These are phyloP conservation scores for Mystacornis crossleyi DNA, from an alignment of 2,113 vertebrate genomes.

Conservation along the genomic window DNA sequence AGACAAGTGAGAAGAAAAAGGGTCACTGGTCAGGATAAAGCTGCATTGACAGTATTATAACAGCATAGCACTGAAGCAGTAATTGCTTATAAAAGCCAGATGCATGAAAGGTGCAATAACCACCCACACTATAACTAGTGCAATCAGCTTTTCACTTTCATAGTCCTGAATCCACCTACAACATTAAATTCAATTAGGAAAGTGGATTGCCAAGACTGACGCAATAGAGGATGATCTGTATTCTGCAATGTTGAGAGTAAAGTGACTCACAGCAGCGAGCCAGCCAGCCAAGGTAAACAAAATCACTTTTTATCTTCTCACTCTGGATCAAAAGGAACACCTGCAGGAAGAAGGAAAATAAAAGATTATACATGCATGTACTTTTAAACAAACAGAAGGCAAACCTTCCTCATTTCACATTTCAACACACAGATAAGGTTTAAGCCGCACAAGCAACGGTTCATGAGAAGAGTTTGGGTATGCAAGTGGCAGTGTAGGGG, in stretches of 20 bases:
- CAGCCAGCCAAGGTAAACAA: conserved; percentile 94
- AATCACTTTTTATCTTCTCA: conserved; percentile 96
- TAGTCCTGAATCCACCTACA: conserved; percentile 18
- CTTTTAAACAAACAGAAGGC: background rate
- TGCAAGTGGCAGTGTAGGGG: background rate
- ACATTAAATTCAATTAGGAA: conserved; percentile 41
- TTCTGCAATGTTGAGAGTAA: conserved; percentile 12
- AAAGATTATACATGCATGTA: background rate
- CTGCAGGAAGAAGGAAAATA: conserved; percentile 72
- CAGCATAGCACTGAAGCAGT: background rate
- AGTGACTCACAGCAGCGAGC: conserved; percentile 93
- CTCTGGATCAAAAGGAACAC: conserved; percentile 94
- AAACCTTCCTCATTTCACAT: conserved; percentile 8
- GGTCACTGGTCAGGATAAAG: background rate
- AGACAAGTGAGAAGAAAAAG: background rate
- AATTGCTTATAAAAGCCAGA: background rate
- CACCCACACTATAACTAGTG: background rate
- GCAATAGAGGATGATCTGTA: conserved; percentile 16
- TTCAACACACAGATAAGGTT: background rate
- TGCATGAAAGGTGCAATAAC: background rate
- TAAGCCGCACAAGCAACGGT: background rate
- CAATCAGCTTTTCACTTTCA: conserved; percentile 36
- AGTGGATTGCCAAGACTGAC: conserved; percentile 20
- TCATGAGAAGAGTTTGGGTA: background rate
- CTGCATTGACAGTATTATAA: background rate